phyloP scores from a whole-genome alignment of 2,888 invertebrate species.

The Caenorhabditis panamensis region DNA sequence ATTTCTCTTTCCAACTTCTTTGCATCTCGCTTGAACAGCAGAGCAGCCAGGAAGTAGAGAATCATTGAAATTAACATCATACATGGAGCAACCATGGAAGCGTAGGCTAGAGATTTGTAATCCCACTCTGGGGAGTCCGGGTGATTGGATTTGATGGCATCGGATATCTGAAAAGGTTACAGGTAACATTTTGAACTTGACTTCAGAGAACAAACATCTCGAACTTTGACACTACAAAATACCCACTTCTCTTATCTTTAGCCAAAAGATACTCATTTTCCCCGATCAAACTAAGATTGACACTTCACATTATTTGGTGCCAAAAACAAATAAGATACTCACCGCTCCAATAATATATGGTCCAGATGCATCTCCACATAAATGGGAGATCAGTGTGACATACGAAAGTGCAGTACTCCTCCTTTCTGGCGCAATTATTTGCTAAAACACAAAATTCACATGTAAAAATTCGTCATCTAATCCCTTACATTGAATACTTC shows the following conservation, averaged over 20 bases:
- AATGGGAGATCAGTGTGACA: conserved; percentile 96
- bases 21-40: conserved; percentile 60
- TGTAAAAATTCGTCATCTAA: too few species aligned
- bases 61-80: conserved; percentile 55
- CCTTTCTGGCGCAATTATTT: conserved; percentile 95
- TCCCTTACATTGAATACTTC: conserved; percentile 86
- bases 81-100: conserved; percentile 54
- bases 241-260: too few species aligned
- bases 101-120: conserved; percentile 53
- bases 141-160: conserved; percentile 66
- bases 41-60: conserved; percentile 61
- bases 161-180: conserved; percentile 76
- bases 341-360: conserved; percentile 91
- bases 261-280: too few species aligned
- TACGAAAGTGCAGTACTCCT: conserved; percentile 97
- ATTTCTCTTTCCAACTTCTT: conserved; percentile 53
- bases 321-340: conserved; percentile 14
- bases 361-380: conserved; percentile 97
- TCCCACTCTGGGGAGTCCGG: conserved; percentile 53
- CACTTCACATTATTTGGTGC: background rate
- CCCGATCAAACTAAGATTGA: too few species aligned
- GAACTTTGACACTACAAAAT: too few species aligned
- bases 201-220: background rate
- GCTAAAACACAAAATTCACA: conserved; percentile 85
- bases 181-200: background rate